A percentile compares a stretch with the other conserved stretches of the same genome.
These are phyloP conservation scores for Pandion haliaetus DNA, from an alignment of 2,113 vertebrate genomes.

Conservation along the genomic window DNA sequence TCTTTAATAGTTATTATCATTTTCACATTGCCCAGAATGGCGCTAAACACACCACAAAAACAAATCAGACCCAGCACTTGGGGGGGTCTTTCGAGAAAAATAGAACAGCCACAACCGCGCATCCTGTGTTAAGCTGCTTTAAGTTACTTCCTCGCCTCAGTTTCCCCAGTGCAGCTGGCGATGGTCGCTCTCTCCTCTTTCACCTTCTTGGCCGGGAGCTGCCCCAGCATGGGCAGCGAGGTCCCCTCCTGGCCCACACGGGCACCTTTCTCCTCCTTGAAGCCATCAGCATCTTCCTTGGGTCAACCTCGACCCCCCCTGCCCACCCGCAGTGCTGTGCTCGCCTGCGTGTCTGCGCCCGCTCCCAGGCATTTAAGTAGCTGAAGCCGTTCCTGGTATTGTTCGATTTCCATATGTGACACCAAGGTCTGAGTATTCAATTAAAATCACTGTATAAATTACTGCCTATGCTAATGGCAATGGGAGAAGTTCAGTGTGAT, in stretches of 20 bases:
- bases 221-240: rapidly evolving
- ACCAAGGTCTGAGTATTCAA: background rate
- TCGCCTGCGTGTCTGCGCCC: rapidly evolving
- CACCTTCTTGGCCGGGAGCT: background rate
- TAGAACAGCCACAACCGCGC: rapidly evolving
- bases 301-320: background rate
- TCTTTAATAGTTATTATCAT: background rate
- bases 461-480: background rate
- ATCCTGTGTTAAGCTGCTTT: background rate
- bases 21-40: background rate
- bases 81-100: background rate
- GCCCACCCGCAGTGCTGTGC: rapidly evolving
- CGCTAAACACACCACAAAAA: background rate
- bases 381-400: background rate
- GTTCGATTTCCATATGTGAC: background rate
- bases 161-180: background rate
- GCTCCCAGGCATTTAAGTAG: too few relatives aligned
- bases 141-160: background rate
- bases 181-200: too few relatives aligned
- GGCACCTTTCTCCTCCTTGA: background rate
- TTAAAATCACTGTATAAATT: background rate
- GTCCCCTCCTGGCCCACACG: background rate
- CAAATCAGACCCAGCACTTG: background rate
- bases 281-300: background rate
- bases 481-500: background rate